These are phyloP conservation scores for Cygnus atratus DNA, from an alignment of 2,113 vertebrate species.

Conservation along the genomic window DNA sequence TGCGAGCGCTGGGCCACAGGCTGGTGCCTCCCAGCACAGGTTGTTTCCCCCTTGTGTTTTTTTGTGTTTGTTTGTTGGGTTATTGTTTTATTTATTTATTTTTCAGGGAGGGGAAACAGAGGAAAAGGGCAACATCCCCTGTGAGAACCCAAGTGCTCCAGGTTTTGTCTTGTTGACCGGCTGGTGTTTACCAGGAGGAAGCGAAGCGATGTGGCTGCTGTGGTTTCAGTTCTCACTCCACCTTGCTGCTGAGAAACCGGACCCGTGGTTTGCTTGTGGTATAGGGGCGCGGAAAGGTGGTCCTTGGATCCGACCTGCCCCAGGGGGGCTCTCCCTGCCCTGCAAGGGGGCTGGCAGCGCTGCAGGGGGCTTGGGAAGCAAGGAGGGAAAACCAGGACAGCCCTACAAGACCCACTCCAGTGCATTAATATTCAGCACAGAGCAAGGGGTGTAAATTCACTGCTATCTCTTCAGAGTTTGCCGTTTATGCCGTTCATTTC, in stretches of 20 bases:
- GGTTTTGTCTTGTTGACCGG: background rate
- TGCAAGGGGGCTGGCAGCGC: background rate
- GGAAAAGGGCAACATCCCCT: background rate
- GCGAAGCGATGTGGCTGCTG: slow-evolving; percentile 16
- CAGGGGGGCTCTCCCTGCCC: background rate
- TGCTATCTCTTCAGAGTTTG: background rate
- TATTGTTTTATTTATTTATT: background rate
- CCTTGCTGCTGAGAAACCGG: slow-evolving; percentile 47
- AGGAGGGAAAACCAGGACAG: background rate
- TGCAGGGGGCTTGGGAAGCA: background rate
- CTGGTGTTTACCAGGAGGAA: slow-evolving; percentile 24
- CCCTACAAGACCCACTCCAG: fast-evolving
- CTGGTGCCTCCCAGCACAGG: background rate
- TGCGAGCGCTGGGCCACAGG: background rate
- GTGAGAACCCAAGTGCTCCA: background rate
- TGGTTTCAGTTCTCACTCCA: slow-evolving; percentile 60
- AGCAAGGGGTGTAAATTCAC: slow-evolving; percentile 60
- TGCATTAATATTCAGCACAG: background rate
- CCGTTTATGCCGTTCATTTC: slow-evolving; percentile 64
- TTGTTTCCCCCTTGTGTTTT: background rate
- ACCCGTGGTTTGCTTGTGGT: slow-evolving; percentile 21
- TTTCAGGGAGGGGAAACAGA: background rate
- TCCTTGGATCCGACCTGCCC: background rate
- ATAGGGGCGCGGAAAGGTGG: background rate
- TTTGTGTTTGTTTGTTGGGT: background rate